Evolutionary conservation across 2,888 invertebrate genomes (phyloP), one percentile per base, ranked within the genome.

Genomic region (Ochropleura plecta): DNA sequence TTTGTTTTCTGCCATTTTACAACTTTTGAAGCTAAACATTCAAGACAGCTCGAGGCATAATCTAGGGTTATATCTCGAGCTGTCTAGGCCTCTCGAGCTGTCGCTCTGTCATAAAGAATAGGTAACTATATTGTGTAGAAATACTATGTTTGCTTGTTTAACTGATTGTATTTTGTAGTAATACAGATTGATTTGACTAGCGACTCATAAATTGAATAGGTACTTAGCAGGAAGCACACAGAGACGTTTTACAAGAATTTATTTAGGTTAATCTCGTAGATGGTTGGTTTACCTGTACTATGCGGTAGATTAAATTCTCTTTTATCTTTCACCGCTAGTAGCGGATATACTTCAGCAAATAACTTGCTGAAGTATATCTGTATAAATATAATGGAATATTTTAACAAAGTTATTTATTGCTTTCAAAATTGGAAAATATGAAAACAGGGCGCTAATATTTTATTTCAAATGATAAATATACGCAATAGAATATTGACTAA

Each of bases 211-310:
- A 12, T n/a, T 46, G 9, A 30, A 49, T 16, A 16, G n/a, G 44
- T 30, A 48, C 44, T n/a, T 55, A 59, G 9, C 42, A 53, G 51
- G n/a, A 44, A 51, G 60, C 49, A 77, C 9, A 63, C n/a, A 12
- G 5, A 46, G 18, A 53, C 16, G 42, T 20, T 48, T 53, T 12
- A 14, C 3, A 42, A 53, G 48, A 64, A 65, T 60, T 7, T 59
- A 51, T 53, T 53, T 73, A 73, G 18, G n/a, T 83, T 75, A 70
- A 83, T 82, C 73, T 80, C 48, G 42, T 73, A 70, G 49, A 76
- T 73, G 59, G 51, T 70, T 63, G 59, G 51, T 70, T 63, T 42
- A 80, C 69, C 73, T 70, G 70, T 51, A 67, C 30, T 57, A 9
- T 64, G 46, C 9, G 40, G 68, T 53, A 44, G 30, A 65, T 72